Evolutionary conservation across 2,888 invertebrate species (phyloP).

Genomic region (Microplitis deprimator): DNA sequence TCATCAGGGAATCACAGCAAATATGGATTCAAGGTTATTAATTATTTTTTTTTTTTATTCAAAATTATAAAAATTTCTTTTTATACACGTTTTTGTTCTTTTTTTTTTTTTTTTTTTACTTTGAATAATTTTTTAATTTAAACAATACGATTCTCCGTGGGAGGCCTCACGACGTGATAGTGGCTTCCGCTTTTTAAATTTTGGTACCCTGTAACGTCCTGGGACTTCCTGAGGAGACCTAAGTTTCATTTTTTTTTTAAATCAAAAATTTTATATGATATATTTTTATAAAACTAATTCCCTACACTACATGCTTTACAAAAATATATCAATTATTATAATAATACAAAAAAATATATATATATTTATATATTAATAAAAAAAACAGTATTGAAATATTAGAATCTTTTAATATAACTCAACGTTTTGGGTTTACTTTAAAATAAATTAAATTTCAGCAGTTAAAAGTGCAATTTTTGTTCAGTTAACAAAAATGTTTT

Average conservation of each 20-base stretch:
- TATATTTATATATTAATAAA: too few relatives aligned
- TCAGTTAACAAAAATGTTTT: background rate
- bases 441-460: constrained; percentile 17
- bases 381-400: background rate
- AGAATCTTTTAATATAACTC: background rate
- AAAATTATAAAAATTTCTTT: background rate
- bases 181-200: constrained; percentile 63
- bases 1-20: constrained; percentile 62
- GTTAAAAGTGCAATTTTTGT: background rate
- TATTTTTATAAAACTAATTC: background rate
- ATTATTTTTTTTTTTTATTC: constrained; percentile 15
- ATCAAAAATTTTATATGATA: background rate
- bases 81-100: background rate
- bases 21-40: constrained; percentile 68
- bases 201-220: constrained; percentile 70
- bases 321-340: background rate
- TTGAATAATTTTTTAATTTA: background rate
- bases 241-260: constrained; percentile 39
- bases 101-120: background rate
- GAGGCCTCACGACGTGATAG: constrained; percentile 69
- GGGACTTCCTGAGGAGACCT: constrained; percentile 68
- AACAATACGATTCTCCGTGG: constrained; percentile 62
- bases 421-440: background rate
- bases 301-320: background rate
- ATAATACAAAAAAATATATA: too few relatives aligned